A percentile compares a stretch with the other conserved stretches of the same genome.
Conservation (phyloP, 1,140 invertebrate genomes). For the Zaprionus inermis region DNA sequence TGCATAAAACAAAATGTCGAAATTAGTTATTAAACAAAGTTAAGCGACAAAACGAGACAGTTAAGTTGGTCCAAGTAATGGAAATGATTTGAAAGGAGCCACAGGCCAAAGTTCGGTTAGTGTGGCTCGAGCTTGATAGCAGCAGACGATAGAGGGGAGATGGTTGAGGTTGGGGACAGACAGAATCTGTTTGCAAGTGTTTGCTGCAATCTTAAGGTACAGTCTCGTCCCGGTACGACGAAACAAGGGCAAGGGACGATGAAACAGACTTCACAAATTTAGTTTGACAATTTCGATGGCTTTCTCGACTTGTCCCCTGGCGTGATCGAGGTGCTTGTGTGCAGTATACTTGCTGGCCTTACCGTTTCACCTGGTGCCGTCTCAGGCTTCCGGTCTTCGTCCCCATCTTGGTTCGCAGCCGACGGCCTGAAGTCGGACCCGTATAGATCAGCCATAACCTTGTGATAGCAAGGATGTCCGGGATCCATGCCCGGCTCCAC, state of each 20-base stretch:
- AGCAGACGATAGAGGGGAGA: background rate
- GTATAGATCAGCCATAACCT: conserved; percentile 32
- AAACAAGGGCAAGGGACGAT: conserved; percentile 22
- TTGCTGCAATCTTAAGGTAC: background rate
- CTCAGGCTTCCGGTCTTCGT: background rate
- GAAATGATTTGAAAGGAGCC: conserved; percentile 24
- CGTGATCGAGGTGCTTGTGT: no score
- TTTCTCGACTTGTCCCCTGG: background rate
- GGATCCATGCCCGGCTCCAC: conserved; percentile 44
- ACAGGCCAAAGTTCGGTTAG: background rate
- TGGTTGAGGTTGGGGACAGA: conserved; percentile 5
- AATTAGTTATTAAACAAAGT: conserved; percentile 76
- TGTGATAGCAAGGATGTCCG: conserved; percentile 58
- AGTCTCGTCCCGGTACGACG: background rate
- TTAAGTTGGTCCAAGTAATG: conserved; percentile 26
- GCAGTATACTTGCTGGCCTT: no score
- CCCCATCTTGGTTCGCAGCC: background rate
- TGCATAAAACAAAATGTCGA: conserved; percentile 55
- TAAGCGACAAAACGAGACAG: conserved; percentile 29
- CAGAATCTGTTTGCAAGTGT: conserved; percentile 11
- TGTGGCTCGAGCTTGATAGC: no score
- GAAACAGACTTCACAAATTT: background rate
- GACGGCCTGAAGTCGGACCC: background rate
- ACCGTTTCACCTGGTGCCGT: no score
- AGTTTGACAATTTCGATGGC: no score